Evolutionary conservation across 2,888 invertebrate species (phyloP).

Genomic region (Cantharis rufa): DNA sequence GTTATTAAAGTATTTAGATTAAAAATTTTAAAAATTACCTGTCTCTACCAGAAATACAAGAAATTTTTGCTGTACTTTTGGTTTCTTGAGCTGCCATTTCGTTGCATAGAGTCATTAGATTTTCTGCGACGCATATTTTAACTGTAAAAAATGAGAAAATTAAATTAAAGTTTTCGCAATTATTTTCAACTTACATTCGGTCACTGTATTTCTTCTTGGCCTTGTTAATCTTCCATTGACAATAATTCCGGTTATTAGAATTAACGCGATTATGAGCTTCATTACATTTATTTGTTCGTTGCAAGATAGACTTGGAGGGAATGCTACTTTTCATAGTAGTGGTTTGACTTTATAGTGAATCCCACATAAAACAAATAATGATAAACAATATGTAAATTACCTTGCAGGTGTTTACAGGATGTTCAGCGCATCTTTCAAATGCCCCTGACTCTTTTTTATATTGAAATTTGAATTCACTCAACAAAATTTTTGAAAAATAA

Average conservation of each 20-base stretch:
- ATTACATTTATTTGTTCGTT: background rate
- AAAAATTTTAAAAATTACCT: conserved; percentile 57
- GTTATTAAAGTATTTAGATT: background rate
- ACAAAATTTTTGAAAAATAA: too few relatives aligned
- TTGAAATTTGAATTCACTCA: too few relatives aligned
- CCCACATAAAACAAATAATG: conserved; percentile 8
- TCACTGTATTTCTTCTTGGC: conserved; percentile 26
- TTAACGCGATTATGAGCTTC: conserved; percentile 4
- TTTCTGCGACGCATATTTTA: conserved; percentile 75
- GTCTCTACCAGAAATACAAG: conserved; percentile 74
- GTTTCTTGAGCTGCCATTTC: conserved; percentile 68
- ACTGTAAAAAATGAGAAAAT: conserved; percentile 55
- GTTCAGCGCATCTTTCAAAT: background rate
- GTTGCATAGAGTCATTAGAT: conserved; percentile 65
- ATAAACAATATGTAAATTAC: conserved; percentile 7
- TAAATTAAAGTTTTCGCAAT: conserved; percentile 51
- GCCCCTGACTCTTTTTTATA: too few relatives aligned
- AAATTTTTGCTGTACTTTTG: conserved; percentile 62
- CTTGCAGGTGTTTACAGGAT: background rate
- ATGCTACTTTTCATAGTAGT: conserved; percentile 5
- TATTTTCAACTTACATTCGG: conserved; percentile 51
- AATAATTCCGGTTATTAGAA: conserved; percentile 13
- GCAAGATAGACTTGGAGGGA: conserved; percentile 2
- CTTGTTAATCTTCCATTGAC: conserved; percentile 23
- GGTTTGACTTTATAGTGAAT: conserved; percentile 11